A percentile compares a stretch with the other conserved stretches of the same genome.
These are phyloP conservation scores for Caretta caretta DNA, from an alignment of 2,113 vertebrate genomes.

Conservation along the genomic window DNA sequence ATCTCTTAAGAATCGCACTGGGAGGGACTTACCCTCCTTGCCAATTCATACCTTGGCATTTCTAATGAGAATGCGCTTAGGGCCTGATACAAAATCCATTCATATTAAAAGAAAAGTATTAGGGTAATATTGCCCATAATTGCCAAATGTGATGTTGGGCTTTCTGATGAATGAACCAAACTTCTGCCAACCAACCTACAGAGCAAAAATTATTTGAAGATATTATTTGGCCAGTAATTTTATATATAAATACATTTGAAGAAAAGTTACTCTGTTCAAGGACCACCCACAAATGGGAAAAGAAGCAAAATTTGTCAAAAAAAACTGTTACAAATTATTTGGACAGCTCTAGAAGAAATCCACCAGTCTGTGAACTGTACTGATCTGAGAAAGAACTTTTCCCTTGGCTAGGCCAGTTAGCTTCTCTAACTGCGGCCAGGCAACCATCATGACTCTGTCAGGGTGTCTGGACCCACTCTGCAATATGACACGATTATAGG, in stretches of 20 bases:
- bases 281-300: background rate
- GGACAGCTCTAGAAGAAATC: rapidly evolving
- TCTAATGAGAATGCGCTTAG: background rate
- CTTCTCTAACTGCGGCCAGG: background rate
- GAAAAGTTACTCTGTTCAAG: background rate
- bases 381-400: background rate
- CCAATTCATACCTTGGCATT: background rate
- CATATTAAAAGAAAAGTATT: background rate
- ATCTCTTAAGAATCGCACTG: background rate
- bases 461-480: background rate
- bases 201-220: background rate
- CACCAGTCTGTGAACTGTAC: background rate
- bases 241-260: background rate
- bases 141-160: background rate
- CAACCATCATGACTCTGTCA: background rate
- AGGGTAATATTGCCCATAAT: background rate
- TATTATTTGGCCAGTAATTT: background rate
- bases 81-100: background rate
- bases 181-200: background rate
- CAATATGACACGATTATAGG: background rate
- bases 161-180: background rate
- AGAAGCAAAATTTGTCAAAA: background rate
- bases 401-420: background rate
- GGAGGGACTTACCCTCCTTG: background rate
- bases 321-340: background rate